Percentiles rank a stretch among this genome's conserved stretches.
phyloP scores from a whole-genome alignment of 2,113 vertebrate genomes.

The Paraplagusia blochii region DNA sequence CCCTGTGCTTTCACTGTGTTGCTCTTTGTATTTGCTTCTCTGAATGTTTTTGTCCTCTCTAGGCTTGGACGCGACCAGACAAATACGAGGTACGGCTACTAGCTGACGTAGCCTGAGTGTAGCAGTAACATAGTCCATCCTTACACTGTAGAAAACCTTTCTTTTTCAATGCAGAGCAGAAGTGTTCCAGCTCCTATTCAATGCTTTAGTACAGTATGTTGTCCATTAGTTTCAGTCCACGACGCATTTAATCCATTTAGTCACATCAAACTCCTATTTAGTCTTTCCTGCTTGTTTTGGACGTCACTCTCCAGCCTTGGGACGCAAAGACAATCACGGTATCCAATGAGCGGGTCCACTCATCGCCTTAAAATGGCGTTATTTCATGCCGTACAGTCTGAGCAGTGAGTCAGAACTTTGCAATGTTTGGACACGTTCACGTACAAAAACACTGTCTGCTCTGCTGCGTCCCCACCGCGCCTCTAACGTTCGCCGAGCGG shows the following conservation, averaged over 20 bases:
- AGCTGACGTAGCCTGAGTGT: constrained; percentile 78
- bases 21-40: too few relatives aligned
- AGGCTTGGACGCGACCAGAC: constrained; percentile 98
- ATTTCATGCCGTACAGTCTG: constrained; percentile 31
- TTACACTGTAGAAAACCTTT: constrained; percentile 48
- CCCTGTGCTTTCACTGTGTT: constrained; percentile 80
- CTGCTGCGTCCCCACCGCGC: constrained; percentile 33
- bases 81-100: constrained; percentile 94
- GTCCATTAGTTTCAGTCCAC: constrained; percentile 37
- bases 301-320: constrained; percentile 1
- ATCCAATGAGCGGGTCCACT: background rate
- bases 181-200: constrained; percentile 43
- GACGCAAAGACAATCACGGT: background rate
- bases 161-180: constrained; percentile 43
- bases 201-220: constrained; percentile 30
- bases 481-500: constrained; percentile 25
- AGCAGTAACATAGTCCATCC: constrained; percentile 36
- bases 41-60: constrained; percentile 76
- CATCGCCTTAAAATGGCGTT: background rate
- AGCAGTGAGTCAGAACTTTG: background rate
- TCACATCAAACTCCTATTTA: constrained; percentile 42
- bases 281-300: constrained; percentile 27
- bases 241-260: constrained; percentile 58
- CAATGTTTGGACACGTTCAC: constrained; percentile 1
- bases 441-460: constrained; percentile 51